Conservation (phyloP, 2,888 invertebrate species). For the Pheosia gnoma region DNA sequence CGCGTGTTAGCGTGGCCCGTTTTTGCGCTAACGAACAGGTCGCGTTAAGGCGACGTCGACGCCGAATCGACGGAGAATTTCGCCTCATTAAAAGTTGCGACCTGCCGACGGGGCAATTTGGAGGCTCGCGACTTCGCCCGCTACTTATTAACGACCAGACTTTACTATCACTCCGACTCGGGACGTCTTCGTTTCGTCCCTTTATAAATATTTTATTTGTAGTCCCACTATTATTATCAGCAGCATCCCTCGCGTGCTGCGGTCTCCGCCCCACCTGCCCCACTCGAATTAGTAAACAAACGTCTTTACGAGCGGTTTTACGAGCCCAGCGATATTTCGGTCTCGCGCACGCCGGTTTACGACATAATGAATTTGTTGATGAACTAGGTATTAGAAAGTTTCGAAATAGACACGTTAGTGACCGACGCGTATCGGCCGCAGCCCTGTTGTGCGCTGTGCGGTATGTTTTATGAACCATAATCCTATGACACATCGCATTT, state of each 20-base stretch:
- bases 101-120: conserved; percentile 81
- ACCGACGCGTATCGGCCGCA: conserved; percentile 54
- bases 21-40: conserved; percentile 84
- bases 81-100: conserved; percentile 84
- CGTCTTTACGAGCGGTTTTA: conserved; percentile 83
- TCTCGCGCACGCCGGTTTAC: conserved; percentile 80
- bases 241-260: conserved; percentile 71
- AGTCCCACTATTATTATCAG: conserved; percentile 60
- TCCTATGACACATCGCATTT: conserved; percentile 29
- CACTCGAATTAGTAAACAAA: conserved; percentile 84
- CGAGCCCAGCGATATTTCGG: conserved; percentile 82
- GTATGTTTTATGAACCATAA: conserved; percentile 45
- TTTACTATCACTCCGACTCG: conserved; percentile 66
- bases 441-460: conserved; percentile 18
- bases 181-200: conserved; percentile 37
- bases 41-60: conserved; percentile 78
- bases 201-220: conserved; percentile 44
- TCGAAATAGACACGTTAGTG: conserved; percentile 79
- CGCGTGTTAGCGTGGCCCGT: conserved; percentile 82
- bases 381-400: conserved; percentile 83
- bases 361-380: conserved; percentile 85
- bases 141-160: conserved; percentile 74
- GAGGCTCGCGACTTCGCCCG: conserved; percentile 68
- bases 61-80: conserved; percentile 79
- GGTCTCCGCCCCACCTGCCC: conserved; percentile 76